Conservation (phyloP, 2,888 invertebrate genomes). For the Esperia sulphurella region DNA sequence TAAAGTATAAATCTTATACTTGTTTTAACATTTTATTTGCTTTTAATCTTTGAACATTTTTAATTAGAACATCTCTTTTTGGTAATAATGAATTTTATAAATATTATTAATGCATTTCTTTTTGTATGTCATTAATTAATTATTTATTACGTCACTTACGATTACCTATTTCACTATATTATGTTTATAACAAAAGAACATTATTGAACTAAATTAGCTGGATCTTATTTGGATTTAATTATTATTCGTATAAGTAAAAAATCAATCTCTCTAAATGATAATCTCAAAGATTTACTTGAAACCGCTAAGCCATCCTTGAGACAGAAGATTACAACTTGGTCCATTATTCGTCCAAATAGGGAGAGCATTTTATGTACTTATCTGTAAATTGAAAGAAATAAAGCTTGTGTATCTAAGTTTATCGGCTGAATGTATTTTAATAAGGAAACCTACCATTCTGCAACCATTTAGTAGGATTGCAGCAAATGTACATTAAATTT, state of each 20-base stretch:
- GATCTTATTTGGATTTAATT: too few relatives aligned
- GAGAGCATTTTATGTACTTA: not conserved
- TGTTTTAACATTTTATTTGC: conserved; percentile 8
- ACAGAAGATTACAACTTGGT: conserved; percentile 28
- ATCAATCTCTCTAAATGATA: conserved; percentile 7
- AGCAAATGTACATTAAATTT: too few relatives aligned
- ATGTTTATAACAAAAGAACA: too few relatives aligned
- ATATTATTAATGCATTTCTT: too few relatives aligned
- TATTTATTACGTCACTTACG: too few relatives aligned
- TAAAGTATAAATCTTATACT: conserved; percentile 35
- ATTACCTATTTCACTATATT: too few relatives aligned
- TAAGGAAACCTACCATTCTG: too few relatives aligned
- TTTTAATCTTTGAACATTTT: not conserved
- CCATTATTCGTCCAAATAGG: conserved; percentile 19
- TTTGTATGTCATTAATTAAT: too few relatives aligned
- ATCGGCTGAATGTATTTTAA: too few relatives aligned
- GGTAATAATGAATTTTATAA: not conserved
- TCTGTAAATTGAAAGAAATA: not conserved
- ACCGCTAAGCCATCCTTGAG: conserved; percentile 12
- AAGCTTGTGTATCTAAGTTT: not conserved
- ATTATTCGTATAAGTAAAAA: not conserved
- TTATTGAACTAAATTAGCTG: too few relatives aligned
- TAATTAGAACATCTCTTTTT: not conserved
- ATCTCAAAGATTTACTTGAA: not conserved
- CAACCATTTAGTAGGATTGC: too few relatives aligned